These are phyloP conservation scores for Ophioderma brevispina DNA, from an alignment of 35 echinoderm and acorn worm species.

Conservation along the genomic window DNA sequence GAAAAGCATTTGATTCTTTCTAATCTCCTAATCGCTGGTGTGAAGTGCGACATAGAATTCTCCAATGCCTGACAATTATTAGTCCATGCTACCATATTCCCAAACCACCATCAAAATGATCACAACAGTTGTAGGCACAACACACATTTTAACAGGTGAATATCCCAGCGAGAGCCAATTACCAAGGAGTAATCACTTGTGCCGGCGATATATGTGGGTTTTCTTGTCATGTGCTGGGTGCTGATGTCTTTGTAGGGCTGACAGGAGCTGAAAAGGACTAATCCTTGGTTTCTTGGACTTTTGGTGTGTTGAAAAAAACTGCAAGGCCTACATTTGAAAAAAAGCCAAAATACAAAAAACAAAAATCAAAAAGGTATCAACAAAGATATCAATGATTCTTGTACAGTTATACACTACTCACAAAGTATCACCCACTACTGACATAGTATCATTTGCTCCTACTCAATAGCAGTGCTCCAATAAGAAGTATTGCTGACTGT, in stretches of 20 bases:
- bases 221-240: background rate
- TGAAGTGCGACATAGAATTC: too few species aligned
- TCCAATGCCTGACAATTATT: too few species aligned
- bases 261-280: background rate
- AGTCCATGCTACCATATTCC: too few species aligned
- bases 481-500: background rate
- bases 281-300: background rate
- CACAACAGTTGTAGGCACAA: too few species aligned
- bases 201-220: too few species aligned
- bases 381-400: background rate
- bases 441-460: background rate
- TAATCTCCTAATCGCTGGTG: too few species aligned
- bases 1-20: too few species aligned
- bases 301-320: background rate
- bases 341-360: background rate
- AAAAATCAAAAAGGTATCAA: too few species aligned
- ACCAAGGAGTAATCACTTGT: too few species aligned
- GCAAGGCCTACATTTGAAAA: background rate
- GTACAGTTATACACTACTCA: background rate
- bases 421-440: background rate
- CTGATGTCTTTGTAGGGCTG: background rate
- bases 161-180: too few species aligned
- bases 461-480: background rate
- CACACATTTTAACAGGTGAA: too few species aligned
- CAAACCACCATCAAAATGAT: too few species aligned